These are phyloP conservation scores for Adoxophyes honmai DNA, from an alignment of 1,140 invertebrate genomes.

Conservation along the genomic window DNA sequence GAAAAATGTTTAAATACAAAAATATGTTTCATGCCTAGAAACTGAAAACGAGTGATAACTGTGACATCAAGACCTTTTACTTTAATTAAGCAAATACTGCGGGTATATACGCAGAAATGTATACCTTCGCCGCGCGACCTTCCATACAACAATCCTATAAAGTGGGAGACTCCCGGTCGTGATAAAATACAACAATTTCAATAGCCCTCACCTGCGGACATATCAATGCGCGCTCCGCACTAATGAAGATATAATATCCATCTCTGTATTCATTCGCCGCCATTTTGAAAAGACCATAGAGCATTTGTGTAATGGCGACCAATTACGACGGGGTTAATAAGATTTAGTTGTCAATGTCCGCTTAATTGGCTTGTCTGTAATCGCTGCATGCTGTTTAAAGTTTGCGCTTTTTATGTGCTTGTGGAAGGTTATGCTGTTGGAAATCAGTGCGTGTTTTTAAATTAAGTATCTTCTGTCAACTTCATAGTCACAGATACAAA, in stretches of 20 bases:
- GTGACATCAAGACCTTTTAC: too few relatives aligned
- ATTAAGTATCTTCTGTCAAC: too few relatives aligned
- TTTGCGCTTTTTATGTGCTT: background rate
- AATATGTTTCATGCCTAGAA: too few relatives aligned
- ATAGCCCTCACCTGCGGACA: constrained; percentile 14
- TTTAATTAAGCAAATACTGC: too few relatives aligned
- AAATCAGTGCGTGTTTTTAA: too few relatives aligned
- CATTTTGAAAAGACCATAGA: constrained; percentile 14
- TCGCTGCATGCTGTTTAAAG: background rate
- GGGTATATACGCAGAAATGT: too few relatives aligned
- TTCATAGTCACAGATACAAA: too few relatives aligned
- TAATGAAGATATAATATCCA: constrained; percentile 19
- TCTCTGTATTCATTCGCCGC: constrained; percentile 15
- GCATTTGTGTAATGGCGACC: constrained; percentile 15
- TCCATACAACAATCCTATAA: constrained; percentile 11
- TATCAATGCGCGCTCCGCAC: constrained; percentile 13
- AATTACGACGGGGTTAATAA: constrained; percentile 7
- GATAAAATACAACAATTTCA: constrained; percentile 19
- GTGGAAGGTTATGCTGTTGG: background rate
- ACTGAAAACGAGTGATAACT: too few relatives aligned
- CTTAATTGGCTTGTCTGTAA: constrained; percentile 13
- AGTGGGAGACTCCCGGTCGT: constrained; percentile 11
- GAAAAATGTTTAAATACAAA: too few relatives aligned
- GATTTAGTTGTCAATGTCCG: constrained; percentile 15
- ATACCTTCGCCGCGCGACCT: too few relatives aligned